Base-by-base conservation (phyloP, 2,888 invertebrate species). In the Drosophila trichaetosa region DNA sequence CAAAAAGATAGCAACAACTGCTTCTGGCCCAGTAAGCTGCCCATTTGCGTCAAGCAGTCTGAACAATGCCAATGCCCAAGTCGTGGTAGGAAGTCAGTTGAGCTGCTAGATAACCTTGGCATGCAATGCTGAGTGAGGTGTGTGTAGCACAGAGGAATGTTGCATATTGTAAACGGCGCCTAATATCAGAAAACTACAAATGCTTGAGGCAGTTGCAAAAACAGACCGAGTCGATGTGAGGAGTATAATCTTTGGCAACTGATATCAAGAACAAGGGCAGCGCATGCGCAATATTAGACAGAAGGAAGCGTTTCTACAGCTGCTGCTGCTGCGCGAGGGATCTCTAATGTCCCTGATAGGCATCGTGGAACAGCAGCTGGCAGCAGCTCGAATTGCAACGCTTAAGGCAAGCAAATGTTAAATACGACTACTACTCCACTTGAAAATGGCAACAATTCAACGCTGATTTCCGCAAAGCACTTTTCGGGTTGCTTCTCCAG, bases 361-460 rank as follows among this genome's bases (percentile, higher is more conserved):
- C 63, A 70, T 75, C 76, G 54, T 27, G 34, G 27, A 52, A 31
- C 57, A 58, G 57, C 42, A 56, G 53, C 58, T 46, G 49, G 52
- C 80, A 61, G 61, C 83, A 57, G 65, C 79, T 83, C 84, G 51
- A 64, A 64, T 82, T 81, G 63, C 72, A 31, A 52, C 53, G 58
- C 66, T 71, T 36, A 52, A 60, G 58, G 61, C 70, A 58, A 46
- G 16, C 27, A 51, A 62, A 52, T 48, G 52, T 29, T 34, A 29
- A n/a, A 53, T 73, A 67, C 76, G 57, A 36, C 52, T 16, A 31
- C 56, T 81, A 68, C 82, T 82, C 59, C 71, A 82, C 59, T 79
- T 84, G 84, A 76, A 62, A 62, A 53, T 56, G 57, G 68, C 80
- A 69, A 70, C 78, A 68, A 74, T 78, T 78, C 70, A 70, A 49